Evolutionary conservation across 2,797 vertebrate genomes (phyloP).

Genomic region (Acipenser oxyrinchus): DNA sequence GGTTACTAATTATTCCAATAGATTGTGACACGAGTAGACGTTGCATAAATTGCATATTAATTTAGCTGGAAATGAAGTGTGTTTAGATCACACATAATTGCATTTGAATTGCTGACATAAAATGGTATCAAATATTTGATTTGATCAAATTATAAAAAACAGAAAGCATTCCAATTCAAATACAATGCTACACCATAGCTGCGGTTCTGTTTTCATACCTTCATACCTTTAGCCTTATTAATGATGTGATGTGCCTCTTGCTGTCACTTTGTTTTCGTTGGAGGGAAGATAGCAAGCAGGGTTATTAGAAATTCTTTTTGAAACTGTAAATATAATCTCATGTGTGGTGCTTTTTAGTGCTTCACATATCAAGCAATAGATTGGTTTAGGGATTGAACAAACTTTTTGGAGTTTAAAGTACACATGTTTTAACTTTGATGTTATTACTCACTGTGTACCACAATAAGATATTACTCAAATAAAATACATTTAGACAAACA

Average conservation of each 20-base stretch:
- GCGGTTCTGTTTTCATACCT: slow-evolving; percentile 16
- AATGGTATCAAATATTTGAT: no score
- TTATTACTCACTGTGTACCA: slow-evolving; percentile 38
- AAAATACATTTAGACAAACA: no score
- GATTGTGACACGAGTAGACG: no score
- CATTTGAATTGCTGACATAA: no score
- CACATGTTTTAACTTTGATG: slow-evolving; percentile 48
- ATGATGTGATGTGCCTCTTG: slow-evolving; percentile 18
- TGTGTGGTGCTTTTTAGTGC: slow-evolving; percentile 50
- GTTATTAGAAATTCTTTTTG: slow-evolving; percentile 66
- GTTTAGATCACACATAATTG: no score
- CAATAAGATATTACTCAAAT: no score
- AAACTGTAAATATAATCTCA: slow-evolving; percentile 51
- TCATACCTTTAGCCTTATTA: slow-evolving; percentile 20
- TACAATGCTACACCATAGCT: slow-evolving; percentile 23
- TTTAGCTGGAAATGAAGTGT: no score
- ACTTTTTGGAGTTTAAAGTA: slow-evolving; percentile 50
- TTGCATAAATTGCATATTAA: no score
- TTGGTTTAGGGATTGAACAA: slow-evolving; percentile 58
- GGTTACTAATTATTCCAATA: no score
- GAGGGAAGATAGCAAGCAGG: slow-evolving; percentile 29
- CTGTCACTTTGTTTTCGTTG: slow-evolving; percentile 34
- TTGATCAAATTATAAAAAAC: no score
- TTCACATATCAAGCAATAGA: slow-evolving; percentile 58
- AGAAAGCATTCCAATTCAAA: not conserved